Conservation (phyloP, 2,797 vertebrate species). For the Bryconaethiops microstoma region DNA sequence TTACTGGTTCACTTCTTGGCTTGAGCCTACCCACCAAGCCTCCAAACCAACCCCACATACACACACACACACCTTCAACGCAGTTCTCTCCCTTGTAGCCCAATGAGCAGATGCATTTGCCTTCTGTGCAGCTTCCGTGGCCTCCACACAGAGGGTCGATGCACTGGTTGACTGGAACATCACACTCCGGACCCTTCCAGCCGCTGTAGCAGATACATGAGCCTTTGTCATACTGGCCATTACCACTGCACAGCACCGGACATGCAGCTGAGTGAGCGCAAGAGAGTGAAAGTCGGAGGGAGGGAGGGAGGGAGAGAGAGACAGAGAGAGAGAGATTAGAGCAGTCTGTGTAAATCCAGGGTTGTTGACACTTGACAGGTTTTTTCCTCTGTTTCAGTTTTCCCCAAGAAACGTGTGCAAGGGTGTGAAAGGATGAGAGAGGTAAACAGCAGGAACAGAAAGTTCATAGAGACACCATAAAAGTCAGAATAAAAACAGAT, state of each 20-base stretch:
- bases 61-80: constrained; percentile 85
- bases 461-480: not conserved
- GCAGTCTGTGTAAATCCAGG: not conserved
- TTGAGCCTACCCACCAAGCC: too few species aligned
- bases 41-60: constrained; percentile 55
- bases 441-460: not conserved
- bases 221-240: constrained; percentile 97
- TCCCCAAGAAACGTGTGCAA: not conserved
- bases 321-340: constrained; percentile 9
- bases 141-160: constrained; percentile 93
- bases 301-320: constrained; percentile 3
- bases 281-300: constrained; percentile 23
- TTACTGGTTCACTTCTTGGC: too few species aligned
- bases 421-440: not conserved
- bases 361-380: constrained; percentile 8
- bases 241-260: constrained; percentile 96
- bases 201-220: constrained; percentile 97
- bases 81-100: constrained; percentile 96
- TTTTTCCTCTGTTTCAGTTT: not conserved
- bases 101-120: constrained; percentile 91
- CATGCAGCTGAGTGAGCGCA: constrained; percentile 85
- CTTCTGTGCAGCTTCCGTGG: constrained; percentile 93
- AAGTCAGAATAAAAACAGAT: not conserved
- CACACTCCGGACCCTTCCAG: constrained; percentile 97
- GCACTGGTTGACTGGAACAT: constrained; percentile 92